Base-by-base conservation (phyloP, 2,888 invertebrate genomes). In the Meiosimyza decipiens region DNA sequence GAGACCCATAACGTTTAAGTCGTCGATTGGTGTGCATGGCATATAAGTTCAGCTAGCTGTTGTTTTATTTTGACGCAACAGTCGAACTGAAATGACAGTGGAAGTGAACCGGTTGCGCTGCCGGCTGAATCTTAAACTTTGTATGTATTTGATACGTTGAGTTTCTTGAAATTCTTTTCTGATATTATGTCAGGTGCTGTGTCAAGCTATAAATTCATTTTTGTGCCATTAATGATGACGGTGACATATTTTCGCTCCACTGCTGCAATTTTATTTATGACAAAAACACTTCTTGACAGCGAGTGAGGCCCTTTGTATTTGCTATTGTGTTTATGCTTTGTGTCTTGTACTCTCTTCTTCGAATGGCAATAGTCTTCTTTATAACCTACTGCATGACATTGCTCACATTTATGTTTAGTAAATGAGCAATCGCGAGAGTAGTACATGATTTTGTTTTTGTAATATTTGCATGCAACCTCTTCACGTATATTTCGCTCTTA, bases 171-270 rank as follows among this genome's bases (percentile, higher is more conserved):
- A 22, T 33, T 73, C 28, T 57, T 52, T 70, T 77, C 60, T 52
- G 77, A 75, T 18, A 78, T 75, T 6, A 77, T 76, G 22, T 76
- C 76, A 12, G 74, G 75, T 69, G 72, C 75, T n/a, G 76, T 77
- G 57, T 75, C 73, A 50, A 77, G 57, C 28, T 78, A 75, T 12
- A 77, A 52, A 16, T 67, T 52, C 28, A 64, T 11, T 62, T 55
- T 51, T 57, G 18, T 66, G 33, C 66, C 71, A 70, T 77, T 79
- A 9, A 79, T 71, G 57, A 70, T 64, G n/a, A 77, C 73, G 64
- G 52, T 73, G 9, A 76, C 62, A 52, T 75, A 77, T 70, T 78
- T 77, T 54, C 73, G 65, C 62, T 73, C n/a, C 6, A 57, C 54
- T 68, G 65, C 18, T 4, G 60, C 59, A 60, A 64, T 62, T 49